Conservation (phyloP, 2,888 invertebrate species). For the Agrotis puta region DNA sequence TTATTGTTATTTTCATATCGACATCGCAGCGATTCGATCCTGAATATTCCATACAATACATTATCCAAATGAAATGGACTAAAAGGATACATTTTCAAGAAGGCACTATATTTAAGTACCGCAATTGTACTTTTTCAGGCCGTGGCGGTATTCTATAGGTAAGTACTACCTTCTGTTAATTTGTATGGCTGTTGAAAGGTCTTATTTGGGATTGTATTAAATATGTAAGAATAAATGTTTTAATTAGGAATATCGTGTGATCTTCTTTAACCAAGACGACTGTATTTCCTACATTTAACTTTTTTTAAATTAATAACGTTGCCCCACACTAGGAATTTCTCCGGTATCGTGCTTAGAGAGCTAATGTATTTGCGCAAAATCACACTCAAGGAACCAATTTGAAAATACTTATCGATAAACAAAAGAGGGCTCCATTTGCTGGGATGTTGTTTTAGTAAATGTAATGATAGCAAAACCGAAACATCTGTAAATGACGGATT, state of each 20-base stretch:
- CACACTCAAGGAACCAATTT: constrained; percentile 13
- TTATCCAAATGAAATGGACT: constrained; percentile 49
- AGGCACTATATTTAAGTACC: constrained; percentile 31
- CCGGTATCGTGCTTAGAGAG: too few species aligned
- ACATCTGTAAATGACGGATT: constrained; percentile 78
- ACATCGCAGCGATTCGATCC: constrained; percentile 25
- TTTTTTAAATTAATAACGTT: too few species aligned
- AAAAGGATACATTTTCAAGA: constrained; percentile 57
- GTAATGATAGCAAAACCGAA: constrained; percentile 67
- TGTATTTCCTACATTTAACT: neutral
- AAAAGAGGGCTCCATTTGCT: constrained; percentile 43
- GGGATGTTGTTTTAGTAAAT: constrained; percentile 70
- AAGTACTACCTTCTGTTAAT: neutral
- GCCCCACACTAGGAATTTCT: too few species aligned
- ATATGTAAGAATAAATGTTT: neutral
- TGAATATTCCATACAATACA: constrained; percentile 22
- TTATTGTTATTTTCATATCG: constrained; percentile 21
- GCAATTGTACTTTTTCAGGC: constrained; percentile 20
- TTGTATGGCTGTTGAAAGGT: neutral
- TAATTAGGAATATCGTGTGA: too few species aligned
- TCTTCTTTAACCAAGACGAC: neutral
- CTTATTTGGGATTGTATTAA: neutral
- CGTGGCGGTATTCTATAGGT: neutral
- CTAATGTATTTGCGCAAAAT: constrained; percentile 8
- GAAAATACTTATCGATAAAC: constrained; percentile 19